Percentiles rank a stretch among this genome's conserved stretches.
These are phyloP conservation scores for Erinaceus europaeus DNA, from an alignment of 2,113 vertebrate species.

Conservation along the genomic window DNA sequence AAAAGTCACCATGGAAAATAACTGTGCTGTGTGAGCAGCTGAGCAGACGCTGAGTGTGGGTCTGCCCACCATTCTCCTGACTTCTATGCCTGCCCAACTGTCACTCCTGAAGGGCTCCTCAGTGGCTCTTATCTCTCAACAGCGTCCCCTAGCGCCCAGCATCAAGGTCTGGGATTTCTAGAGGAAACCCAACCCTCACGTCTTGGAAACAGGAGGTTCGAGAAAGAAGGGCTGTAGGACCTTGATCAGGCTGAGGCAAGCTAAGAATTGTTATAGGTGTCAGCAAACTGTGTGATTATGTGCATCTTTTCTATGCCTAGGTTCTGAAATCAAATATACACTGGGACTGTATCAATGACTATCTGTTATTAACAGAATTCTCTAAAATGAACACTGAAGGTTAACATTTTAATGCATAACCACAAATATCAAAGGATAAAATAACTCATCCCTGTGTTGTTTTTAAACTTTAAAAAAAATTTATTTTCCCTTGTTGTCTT, in stretches of 20 bases:
- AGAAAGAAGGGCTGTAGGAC: background rate
- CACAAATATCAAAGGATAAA: too few relatives aligned
- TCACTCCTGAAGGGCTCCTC: background rate
- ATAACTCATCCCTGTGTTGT: too few relatives aligned
- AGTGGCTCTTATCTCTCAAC: background rate
- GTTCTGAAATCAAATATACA: too few relatives aligned
- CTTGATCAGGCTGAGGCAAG: background rate
- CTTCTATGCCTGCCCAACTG: background rate
- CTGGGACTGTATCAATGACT: too few relatives aligned
- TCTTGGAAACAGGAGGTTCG: background rate
- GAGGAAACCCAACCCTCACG: background rate
- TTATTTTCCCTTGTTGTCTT: too few relatives aligned
- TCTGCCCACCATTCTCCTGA: background rate
- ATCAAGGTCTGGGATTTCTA: background rate
- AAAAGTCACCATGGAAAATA: too few relatives aligned
- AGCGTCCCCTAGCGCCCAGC: too few relatives aligned
- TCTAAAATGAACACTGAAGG: too few relatives aligned
- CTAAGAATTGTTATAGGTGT: background rate
- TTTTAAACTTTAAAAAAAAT: too few relatives aligned
- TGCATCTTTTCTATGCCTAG: background rate
- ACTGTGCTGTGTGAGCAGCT: background rate
- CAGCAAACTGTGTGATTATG: background rate
- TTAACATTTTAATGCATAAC: too few relatives aligned
- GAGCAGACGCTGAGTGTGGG: fast-evolving
- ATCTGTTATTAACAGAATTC: too few relatives aligned